Base-by-base conservation (phyloP, 2,113 vertebrate genomes). In the Melospiza melodia region DNA sequence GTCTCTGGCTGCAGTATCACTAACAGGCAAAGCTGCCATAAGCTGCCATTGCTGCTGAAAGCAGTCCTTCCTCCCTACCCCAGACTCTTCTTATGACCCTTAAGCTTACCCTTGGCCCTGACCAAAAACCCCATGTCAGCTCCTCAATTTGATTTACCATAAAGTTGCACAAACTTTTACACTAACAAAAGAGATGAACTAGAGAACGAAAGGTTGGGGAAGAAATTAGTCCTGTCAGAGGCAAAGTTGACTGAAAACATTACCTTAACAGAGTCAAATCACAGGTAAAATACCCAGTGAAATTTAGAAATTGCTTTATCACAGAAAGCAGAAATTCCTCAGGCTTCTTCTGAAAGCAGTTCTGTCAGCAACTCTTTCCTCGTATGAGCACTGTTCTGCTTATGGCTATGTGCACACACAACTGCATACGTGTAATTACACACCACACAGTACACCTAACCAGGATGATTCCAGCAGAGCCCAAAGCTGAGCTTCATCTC, bases 401-500 rank as follows among this genome's bases (percentile, higher is more conserved):
- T 74, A 69, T 17, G 73, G 69, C 24, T 54, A 72, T 0, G 0
- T 3, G 15, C 20, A 31, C 10, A 24, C 27, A 14, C 15, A 39
- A 49, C 43, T 21, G 14, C 10, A 23, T 5, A 31, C 2, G 2
- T 10, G 30, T 1, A 44, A 52, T n/a, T 6, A 59, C 37, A 57
- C 7, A 57, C 35, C 54, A 63, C 13, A 2, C 3, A 20, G 28
- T 7, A 85, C 22, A 46, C 19, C 75, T 67, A 80, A 48, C n/a
- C 75, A 57, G 59, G 35, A 37, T 0, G 4, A 54, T 24, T 71
- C 61, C 35, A 28, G 15, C 5, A 58, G 18, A 74, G 52, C 30
- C 55, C 89, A 91, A 73, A 90, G 63, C 27, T 77, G 35, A 95
- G 79, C 54, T 86, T 80, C 82, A 52, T n/a, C 73, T 81, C 67